Evolutionary conservation across 2,113 vertebrate species (phyloP).

Genomic region (Australoheros scitulus): DNA sequence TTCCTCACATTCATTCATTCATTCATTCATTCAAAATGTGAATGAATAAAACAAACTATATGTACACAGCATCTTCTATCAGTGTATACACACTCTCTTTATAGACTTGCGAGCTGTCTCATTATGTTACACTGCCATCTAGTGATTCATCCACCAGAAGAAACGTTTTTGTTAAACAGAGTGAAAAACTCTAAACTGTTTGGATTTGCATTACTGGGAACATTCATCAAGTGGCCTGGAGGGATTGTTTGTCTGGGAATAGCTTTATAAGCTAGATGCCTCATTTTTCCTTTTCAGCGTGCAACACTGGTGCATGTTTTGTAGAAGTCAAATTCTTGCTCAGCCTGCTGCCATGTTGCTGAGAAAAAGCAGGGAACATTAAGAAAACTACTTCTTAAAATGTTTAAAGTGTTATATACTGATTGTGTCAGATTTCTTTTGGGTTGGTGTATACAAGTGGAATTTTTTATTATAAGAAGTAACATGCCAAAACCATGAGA

Average conservation of each 20-base stretch:
- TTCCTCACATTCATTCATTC: constrained; percentile 29
- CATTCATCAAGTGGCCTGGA: background rate
- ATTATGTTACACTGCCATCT: constrained; percentile 65
- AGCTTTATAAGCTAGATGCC: background rate
- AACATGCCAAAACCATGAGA: background rate
- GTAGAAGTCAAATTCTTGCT: background rate
- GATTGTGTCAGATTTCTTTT: background rate
- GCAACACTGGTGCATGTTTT: background rate
- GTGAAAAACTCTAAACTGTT: background rate
- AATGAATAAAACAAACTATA: constrained; percentile 5
- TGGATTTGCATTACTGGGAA: background rate
- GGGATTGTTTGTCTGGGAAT: background rate
- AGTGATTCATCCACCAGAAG: constrained; percentile 27
- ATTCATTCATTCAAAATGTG: constrained; percentile 52
- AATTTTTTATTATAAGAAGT: rapidly evolving
- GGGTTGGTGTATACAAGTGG: background rate
- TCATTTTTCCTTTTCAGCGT: background rate
- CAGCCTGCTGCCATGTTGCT: background rate
- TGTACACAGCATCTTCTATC: background rate
- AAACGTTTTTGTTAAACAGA: background rate
- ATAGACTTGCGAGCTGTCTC: background rate
- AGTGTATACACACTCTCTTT: background rate
- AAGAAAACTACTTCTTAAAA: background rate
- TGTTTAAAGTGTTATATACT: background rate
- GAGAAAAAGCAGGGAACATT: background rate